Percentiles rank a stretch among this genome's conserved stretches.
Conservation (phyloP, 2,797 vertebrate genomes). For the Pteronotus mesoamericanus region DNA sequence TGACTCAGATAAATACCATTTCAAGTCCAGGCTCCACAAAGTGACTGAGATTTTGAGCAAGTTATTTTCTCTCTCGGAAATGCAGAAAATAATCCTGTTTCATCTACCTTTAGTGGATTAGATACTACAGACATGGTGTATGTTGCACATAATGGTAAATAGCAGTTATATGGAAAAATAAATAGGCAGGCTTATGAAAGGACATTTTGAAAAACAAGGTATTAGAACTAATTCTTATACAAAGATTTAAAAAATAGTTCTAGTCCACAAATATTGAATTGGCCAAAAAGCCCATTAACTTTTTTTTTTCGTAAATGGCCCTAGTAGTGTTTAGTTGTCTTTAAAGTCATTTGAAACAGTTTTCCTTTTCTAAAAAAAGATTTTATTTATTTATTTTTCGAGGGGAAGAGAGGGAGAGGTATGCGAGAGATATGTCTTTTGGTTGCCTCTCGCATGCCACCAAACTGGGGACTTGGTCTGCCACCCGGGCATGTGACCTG, state of each 20-base stretch:
- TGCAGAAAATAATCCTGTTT: neutral
- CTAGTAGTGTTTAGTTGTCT: too few relatives aligned
- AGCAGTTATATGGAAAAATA: neutral
- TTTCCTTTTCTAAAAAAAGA: too few relatives aligned
- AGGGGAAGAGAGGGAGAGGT: too few relatives aligned
- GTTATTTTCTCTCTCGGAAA: neutral
- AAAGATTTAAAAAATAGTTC: neutral
- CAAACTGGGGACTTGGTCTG: too few relatives aligned
- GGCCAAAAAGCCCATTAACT: too few relatives aligned
- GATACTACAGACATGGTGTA: neutral
- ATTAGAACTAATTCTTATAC: neutral
- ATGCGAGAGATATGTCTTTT: too few relatives aligned
- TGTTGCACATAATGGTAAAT: neutral
- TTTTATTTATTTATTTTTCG: too few relatives aligned
- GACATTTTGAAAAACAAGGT: neutral
- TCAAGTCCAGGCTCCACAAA: neutral
- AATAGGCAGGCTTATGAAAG: neutral
- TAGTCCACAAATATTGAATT: neutral
- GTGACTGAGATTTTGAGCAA: neutral
- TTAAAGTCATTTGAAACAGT: too few relatives aligned
- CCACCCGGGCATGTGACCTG: too few relatives aligned
- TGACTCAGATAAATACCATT: neutral
- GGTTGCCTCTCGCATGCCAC: too few relatives aligned
- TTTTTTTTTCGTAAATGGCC: too few relatives aligned
- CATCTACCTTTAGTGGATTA: neutral